Base-by-base conservation (phyloP, 1,140 invertebrate species). In the Goniozus legneri region DNA sequence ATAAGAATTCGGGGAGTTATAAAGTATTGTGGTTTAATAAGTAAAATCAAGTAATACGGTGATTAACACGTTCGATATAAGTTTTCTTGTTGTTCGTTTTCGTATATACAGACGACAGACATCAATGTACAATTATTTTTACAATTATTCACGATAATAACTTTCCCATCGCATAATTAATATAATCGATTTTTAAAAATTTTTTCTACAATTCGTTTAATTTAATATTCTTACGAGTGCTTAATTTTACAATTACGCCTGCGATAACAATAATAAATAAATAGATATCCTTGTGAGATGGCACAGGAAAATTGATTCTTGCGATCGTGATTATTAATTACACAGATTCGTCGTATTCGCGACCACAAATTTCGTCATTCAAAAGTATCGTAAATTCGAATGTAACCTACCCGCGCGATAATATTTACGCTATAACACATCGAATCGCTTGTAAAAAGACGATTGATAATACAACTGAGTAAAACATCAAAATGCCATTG, bases 31-130 rank as follows among this genome's bases (percentile, higher is more conserved):
- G 47, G 56, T 62, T 62, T 48, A 59, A 56, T 62, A 60, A 58
- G 52, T 62, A 56, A 62, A 62, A 52, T 44, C 61, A 48, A 47
- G 55, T 58, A 54, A 49, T 54, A 60, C 55, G 47, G 47, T 31
- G 32, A 33, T 47, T 44, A 61, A 64, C 58, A 56, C 40, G 53
- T 63, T 64, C 60, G 60, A 62, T 60, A 64, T 55, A 59, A 63
- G 42, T 37, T 56, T 55, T n/a, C n/a, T n/a, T n/a, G n/a, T n/a
- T n/a, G n/a, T n/a, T n/a, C n/a, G n/a, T n/a, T n/a, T n/a, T n/a
- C n/a, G 56, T 64, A 51, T 57, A 52, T 64, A 66, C 58, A 66
- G 50, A 54, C 37, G 49, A 52, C 60, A 43, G 53, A 60, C 62
- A 60, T 60, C 57, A 47, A 60, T 62, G 33, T 63, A 66, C 52